Evolutionary conservation across 2,797 vertebrate species (phyloP), one percentile per base, ranked within the genome.

Genomic region (Sebastes cheni): DNA sequence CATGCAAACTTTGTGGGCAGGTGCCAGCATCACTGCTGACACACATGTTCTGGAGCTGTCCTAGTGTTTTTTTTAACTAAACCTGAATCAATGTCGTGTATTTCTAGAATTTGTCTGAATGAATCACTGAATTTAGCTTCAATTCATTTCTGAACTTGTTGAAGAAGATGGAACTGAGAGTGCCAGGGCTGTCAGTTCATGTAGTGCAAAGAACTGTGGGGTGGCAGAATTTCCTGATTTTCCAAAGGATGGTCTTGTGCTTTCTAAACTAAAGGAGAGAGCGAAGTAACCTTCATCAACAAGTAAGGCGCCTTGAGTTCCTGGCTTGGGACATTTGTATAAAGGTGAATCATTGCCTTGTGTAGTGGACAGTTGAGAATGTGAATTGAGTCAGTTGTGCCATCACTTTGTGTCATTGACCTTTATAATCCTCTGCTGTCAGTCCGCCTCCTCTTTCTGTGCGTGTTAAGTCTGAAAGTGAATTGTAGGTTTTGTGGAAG

Each of bases 401-500:
- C 11, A 6, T 71, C 68, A 29, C 32, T 36, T 56, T 39, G 27
- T 32, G 58, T 58, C 55, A 59, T 46, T 72, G 69, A 60, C 68
- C 68, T 72, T 61, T 50, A 34, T 64, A 65, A 65, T 54, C 42
- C 29, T 74, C 29, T 36, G 29, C 46, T 72, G 58, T 62, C 39
- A 69, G 23, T 22, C 9, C 7, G 1, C n/a, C 46, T 54, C 59
- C 46, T 54, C 42, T 52, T 8, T 55, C 46, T n/a, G 2, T 8
- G 16, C 39, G 46, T n/a, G 7, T 60, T 59, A 29, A 59, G 56
- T 39, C 23, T 77, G 23, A 61, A 42, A 62, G 79, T 72, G 68
- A 78, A 69, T 79, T 66, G 67, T 55, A 34, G 39, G 34, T 76
- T 32, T 75, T 67, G 77, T 69, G 23, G 61, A 23, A 55, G 54